These are phyloP conservation scores for Parambassis ranga DNA, from an alignment of 2,797 vertebrate species.

Conservation along the genomic window DNA sequence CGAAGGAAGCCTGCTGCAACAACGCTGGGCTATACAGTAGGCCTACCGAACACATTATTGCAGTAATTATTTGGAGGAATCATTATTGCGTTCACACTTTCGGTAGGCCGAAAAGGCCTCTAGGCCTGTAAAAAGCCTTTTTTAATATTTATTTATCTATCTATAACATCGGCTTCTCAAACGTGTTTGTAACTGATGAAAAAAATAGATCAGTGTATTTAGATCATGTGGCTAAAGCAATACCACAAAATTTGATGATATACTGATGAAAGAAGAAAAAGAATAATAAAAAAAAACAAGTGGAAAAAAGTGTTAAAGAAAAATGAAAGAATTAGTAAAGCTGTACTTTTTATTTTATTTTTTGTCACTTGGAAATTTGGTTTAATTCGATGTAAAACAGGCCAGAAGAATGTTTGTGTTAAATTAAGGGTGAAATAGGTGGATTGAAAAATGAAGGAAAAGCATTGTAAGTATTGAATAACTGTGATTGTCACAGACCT, in stretches of 20 bases:
- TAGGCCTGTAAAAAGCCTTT: no score
- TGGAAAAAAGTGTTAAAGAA: no score
- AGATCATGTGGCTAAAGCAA: no score
- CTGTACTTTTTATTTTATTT: not conserved
- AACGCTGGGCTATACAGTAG: not conserved
- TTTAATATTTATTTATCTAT: no score
- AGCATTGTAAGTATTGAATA: not conserved
- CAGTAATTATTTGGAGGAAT: no score
- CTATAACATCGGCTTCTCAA: no score
- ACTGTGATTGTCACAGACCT: not conserved
- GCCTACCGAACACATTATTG: not conserved
- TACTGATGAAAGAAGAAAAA: no score
- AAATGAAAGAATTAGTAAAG: not conserved
- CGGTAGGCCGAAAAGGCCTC: slow-evolving; percentile 20
- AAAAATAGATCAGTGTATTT: no score
- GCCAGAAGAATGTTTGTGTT: not conserved
- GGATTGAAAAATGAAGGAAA: not conserved
- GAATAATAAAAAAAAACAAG: no score
- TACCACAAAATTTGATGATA: no score
- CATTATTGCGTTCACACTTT: not conserved
- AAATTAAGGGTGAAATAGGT: not conserved
- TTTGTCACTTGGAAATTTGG: not conserved
- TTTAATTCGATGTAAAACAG: not conserved
- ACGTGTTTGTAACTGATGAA: not conserved
- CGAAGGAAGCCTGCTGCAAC: not conserved